Base-by-base conservation (phyloP, 2,797 vertebrate genomes). In the Hypotaenidia okinawae region DNA sequence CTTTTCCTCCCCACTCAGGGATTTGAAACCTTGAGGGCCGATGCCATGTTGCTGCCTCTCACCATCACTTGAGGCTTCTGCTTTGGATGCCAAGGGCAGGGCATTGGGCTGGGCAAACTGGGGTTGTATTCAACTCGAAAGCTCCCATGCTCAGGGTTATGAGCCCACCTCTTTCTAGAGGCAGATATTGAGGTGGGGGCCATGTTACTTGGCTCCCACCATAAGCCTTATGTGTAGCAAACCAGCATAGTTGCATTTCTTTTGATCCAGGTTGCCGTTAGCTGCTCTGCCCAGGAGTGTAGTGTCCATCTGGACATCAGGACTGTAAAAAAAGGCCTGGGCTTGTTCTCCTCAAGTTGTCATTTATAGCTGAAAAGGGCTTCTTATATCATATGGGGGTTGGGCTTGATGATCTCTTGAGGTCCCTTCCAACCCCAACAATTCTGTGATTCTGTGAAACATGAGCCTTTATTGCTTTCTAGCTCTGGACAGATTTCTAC, bases 291-390 rank as follows among this genome's bases (percentile, higher is more conserved):
- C 28, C 33, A 5, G 87, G 75, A 78, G 80, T 66, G 30, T 72
- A 22, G 41, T 57, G 33, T 79, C 78, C 93, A 57, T 82, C 45
- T 69, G 22, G 51, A 25, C 54, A 79, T 59, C 79, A 67, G 57
- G 64, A n/a, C 52, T 93, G 37, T 61, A 51, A 55, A 62, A 62
- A 83, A 94, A 93, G 76, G 25, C 83, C 76, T 18, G 39, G n/a
- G 43, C 76, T 91, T 92, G 54, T 84, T 96, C 76, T 96, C 32
- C 64, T 49, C 69, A 72, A 18, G 49, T 78, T 62, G 17, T 88
- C 69, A 35, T 57, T 86, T 22, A 33, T 76, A 68, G 10, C 10
- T 80, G 79, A 75, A 86, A 91, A 84, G 51, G 32, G 47, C n/a
- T 79, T 76, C 76, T 84, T 72, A 10, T 5, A 15, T 22, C 43